Base-by-base conservation (phyloP, 1,140 invertebrate species). In the Drosophila pachea region DNA sequence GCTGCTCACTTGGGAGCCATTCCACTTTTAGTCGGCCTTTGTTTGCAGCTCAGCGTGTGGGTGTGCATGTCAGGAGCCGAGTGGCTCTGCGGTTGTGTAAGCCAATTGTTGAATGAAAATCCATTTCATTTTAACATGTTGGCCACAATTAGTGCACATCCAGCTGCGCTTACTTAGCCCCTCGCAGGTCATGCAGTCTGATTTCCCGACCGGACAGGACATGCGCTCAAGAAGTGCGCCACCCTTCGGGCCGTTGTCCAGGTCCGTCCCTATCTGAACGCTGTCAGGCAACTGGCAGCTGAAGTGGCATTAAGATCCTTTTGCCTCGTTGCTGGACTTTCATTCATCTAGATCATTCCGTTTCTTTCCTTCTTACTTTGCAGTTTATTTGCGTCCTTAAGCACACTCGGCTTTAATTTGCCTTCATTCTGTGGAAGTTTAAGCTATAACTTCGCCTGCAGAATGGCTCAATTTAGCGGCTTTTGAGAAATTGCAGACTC, bases 91-190 rank as follows among this genome's bases (percentile, higher is more conserved):
- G 22, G 22, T 22, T 22, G 22, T 70, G 62, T 42, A 59, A 71
- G 67, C 76, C 83, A 87, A 87, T 87, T 87, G 78, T 72, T 87
- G 79, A 78, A 86, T 73, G 77, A 72, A 88, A 88, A 88, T 86
- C 81, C 86, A 87, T 88, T 87, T 84, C 75, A 87, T 87, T 88
- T 88, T 87, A 86, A 86, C 86, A 78, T 87, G 77, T 69, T 84
- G 84, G 66, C 73, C 86, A 83, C 86, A 88, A 88, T 88, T 88
- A 88, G 86, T 88, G 77, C 86, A 73, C 69, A 86, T 59, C 72
- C 71, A 77, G 48, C 49, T 52, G 53, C 67, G 62, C 67, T 84
- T 71, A 67, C 76, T 78, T 67, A 68, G 38, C 32, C 66, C 9
- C 12, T 16, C 32, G 32, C 35, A 33, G 48, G 61, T 58, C 62